These are phyloP conservation scores for Callionymus lyra DNA, from an alignment of 2,113 vertebrate genomes.

Conservation along the genomic window DNA sequence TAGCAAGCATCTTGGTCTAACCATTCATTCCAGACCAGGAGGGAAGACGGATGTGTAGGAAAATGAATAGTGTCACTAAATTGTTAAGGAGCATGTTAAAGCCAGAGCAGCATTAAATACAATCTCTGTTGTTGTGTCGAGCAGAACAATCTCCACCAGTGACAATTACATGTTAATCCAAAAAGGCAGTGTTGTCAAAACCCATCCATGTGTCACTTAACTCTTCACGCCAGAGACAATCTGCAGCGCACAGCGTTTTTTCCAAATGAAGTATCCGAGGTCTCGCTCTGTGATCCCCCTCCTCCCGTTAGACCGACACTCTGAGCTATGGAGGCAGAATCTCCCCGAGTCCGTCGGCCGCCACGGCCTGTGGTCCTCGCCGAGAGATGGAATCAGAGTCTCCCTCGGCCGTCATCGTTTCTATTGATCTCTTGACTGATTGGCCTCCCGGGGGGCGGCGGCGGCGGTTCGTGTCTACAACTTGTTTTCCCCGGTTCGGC, in stretches of 20 bases:
- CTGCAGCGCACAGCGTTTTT: constrained; percentile 23
- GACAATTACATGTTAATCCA: not conserved
- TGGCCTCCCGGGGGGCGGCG: constrained; percentile 20
- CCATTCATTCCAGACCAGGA: too few species aligned
- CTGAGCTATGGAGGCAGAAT: constrained; percentile 28
- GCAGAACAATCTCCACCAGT: too few species aligned
- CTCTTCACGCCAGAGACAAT: constrained; percentile 16
- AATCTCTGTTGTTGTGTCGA: too few species aligned
- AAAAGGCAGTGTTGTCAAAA: constrained; percentile 1
- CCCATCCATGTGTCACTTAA: constrained; percentile 7
- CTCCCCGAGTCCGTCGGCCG: constrained; percentile 16
- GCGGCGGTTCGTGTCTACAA: constrained; percentile 27
- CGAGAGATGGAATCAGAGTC: constrained; percentile 47
- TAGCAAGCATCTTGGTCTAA: too few species aligned
- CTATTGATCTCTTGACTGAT: constrained; percentile 59
- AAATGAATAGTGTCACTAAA: not conserved
- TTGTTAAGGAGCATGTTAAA: too few species aligned
- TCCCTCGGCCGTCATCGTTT: constrained; percentile 39
- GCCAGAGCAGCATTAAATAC: too few species aligned
- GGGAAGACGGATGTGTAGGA: not conserved
- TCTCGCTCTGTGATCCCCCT: constrained; percentile 2
- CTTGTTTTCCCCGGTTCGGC: constrained; percentile 49
- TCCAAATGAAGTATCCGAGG: constrained; percentile 16
- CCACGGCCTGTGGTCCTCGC: constrained; percentile 19
- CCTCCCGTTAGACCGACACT: constrained; percentile 14